phyloP scores from a whole-genome alignment of 1,140 invertebrate species.

The Aphidius gifuensis region DNA sequence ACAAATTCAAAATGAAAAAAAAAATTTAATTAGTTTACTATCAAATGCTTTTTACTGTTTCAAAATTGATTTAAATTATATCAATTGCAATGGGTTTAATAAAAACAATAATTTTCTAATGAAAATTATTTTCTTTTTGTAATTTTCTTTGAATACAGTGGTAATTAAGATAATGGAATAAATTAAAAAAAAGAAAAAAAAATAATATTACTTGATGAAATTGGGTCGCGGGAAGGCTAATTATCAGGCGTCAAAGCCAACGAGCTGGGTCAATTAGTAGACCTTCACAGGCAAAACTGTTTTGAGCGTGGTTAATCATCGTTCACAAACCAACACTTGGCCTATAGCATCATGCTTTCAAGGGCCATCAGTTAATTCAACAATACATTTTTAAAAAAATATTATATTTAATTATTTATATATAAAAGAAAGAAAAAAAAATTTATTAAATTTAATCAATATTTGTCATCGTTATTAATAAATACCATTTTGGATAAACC shows the following conservation, averaged over 20 bases:
- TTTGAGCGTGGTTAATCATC: conserved; percentile 17
- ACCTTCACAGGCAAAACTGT: conserved; percentile 9
- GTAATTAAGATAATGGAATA: not conserved
- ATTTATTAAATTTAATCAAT: too few species aligned
- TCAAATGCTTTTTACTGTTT: not conserved
- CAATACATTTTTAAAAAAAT: too few species aligned
- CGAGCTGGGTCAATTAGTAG: conserved; percentile 19
- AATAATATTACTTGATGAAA: conserved; percentile 10
- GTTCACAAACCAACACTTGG: not conserved
- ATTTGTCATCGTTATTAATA: too few species aligned
- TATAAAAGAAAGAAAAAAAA: too few species aligned
- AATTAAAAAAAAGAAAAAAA: not conserved
- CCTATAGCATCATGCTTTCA: not conserved
- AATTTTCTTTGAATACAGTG: not conserved
- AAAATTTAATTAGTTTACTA: not conserved
- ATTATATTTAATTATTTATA: too few species aligned
- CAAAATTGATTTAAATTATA: too few species aligned
- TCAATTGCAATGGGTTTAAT: too few species aligned
- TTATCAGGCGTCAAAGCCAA: conserved; percentile 21
- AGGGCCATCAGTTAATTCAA: too few species aligned
- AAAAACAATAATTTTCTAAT: not conserved
- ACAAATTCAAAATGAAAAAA: not conserved
- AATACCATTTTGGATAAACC: too few species aligned
- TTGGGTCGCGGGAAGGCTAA: conserved; percentile 15
- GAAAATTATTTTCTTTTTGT: not conserved